phyloP scores from a whole-genome alignment of 2,797 vertebrate genomes.

The Megalops cyprinoides region DNA sequence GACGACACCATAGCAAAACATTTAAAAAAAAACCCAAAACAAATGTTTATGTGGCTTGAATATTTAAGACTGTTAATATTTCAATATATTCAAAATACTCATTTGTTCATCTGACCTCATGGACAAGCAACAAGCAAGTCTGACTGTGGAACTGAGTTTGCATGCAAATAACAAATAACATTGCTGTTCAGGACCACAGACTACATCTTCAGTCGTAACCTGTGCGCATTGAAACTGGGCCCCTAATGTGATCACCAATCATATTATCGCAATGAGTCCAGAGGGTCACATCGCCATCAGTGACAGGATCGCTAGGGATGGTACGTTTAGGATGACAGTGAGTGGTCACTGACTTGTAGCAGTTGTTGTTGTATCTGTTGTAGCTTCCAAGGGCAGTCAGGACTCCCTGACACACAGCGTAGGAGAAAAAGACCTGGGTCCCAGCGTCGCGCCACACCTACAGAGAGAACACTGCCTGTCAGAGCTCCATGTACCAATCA shows the following conservation, averaged over 20 bases:
- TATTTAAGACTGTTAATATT: no score
- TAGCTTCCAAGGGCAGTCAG: slow-evolving; percentile 91
- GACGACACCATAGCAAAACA: not conserved
- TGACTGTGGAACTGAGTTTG: not conserved
- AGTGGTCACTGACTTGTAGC: slow-evolving; percentile 80
- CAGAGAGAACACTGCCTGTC: slow-evolving; percentile 18
- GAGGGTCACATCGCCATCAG: not conserved
- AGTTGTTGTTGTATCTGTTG: slow-evolving; percentile 93
- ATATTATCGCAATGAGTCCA: no score
- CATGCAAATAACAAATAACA: no score
- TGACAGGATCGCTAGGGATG: not conserved
- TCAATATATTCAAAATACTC: no score
- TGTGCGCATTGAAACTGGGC: no score
- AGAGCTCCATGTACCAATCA: no score
- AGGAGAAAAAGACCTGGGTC: slow-evolving; percentile 89
- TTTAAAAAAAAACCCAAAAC: no score
- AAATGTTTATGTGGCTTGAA: no score
- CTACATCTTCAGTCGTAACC: no score
- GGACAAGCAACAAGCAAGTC: not conserved
- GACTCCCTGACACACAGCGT: slow-evolving; percentile 85
- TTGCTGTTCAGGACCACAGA: no score
- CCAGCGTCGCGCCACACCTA: slow-evolving; percentile 90
- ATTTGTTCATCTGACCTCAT: not conserved
- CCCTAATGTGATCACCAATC: no score
- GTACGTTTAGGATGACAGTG: not conserved